Evolutionary conservation across 2,888 invertebrate species (phyloP), one percentile per base, ranked within the genome.

Genomic region (Dastarcus helophoroides): DNA sequence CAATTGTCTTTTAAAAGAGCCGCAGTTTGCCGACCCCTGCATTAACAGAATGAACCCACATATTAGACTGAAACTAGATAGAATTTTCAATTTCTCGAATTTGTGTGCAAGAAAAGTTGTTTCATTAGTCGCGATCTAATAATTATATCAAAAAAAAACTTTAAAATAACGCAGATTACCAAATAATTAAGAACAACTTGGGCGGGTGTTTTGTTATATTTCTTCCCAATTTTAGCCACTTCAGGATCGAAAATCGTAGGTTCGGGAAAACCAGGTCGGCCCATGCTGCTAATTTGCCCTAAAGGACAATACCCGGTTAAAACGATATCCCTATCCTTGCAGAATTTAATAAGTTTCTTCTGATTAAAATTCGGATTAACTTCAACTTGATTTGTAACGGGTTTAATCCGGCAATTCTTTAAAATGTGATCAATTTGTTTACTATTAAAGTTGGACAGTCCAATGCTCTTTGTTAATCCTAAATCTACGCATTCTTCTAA

Each of bases 241-340:
- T 62, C 60, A 0, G 65, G 60, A 34, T 73, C 67, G 22, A 69
- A 67, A 5, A 73, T 60, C 0, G 68, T 59, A 0, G 76, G 71
- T 4, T 63, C 54, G 0, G 71, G 69, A 3, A 67, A 62, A 54
- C 67, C 46, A n/a, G n/a, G n/a, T 19, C 43, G 45, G 30, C 67
- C 63, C 1, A 51, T 46, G 4, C 60, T 40, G 51, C 66, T 62
- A 1, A 71, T 71, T 15, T 69, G 68, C 9, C 82, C 85, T 34
- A 88, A 65, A 0, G 85, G 84, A 21, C 79, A 76, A 58, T 81
- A 89, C 0, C 65, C 85, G 51, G 67, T 76, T 41, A 89, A 58
- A 1, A 64, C 59, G 24, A 90, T 76, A 26, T 63, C 64, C 19
- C 71, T 66, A 4, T 68, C 54, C 29, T 70, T 68, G 56, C 84